Base-by-base conservation (phyloP, 2,113 vertebrate species). In the Nerophis ophidion region DNA sequence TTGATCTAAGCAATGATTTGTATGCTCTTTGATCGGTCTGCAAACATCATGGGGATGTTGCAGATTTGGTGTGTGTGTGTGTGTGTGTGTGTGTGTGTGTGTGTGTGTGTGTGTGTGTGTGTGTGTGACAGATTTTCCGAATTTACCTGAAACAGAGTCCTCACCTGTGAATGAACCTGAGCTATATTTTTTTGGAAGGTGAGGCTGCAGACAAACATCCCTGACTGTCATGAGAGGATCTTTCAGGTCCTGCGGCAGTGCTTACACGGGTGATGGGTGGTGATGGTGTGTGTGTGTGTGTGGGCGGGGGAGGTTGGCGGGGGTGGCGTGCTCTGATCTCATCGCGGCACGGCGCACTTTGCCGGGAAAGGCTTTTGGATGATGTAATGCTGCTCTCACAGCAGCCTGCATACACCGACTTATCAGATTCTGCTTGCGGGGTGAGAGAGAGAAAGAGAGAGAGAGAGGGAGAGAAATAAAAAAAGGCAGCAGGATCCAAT, bases 361-460 rank as follows among this genome's bases (percentile, higher is more conserved):
- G 84, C 86, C 68, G 72, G 84, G 86, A 88, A 86, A 67, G 46
- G 74, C 74, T 36, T 26, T 26, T 17, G 67, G 75, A 84, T 90
- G 89, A 90, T 86, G 89, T 90, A 87, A 90, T 89, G 82, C 83
- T 81, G 81, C 76, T 81, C 77, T 74, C 49, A 76, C 72, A 62
- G 82, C 75, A 76, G 70, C 76, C 50, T 53, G 70, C 59, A 26
- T 26, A 26, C 26, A 66, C 80, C 36, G 16, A 81, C 74, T 83
- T 86, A 88, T 88, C 85, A 75, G 72, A 78, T 70, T 64, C 50
- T 12, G 8, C 54, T 68, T 50, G 8, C 17, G 19, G 54, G 10
- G 63, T 11, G 61, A 26, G 26, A 26, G 26, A 26, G 26, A 26
- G 26, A 26, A 4, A 26, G 26, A 26, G 26, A 26, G 26, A 26